Base-by-base conservation (phyloP, 2,113 vertebrate species). In the Apodemus sylvaticus region DNA sequence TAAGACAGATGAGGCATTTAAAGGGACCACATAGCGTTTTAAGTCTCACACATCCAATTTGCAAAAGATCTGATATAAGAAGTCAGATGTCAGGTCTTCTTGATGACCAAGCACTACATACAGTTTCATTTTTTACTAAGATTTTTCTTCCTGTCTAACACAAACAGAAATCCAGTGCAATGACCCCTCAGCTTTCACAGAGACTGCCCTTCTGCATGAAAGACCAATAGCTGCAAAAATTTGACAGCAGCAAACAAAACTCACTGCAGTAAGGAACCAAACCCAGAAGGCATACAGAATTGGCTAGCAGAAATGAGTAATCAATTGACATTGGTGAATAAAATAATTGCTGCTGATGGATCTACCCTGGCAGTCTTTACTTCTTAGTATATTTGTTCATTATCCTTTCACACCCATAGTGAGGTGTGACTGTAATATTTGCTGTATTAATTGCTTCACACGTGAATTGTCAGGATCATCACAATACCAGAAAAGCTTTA, bases 271-370 rank as follows among this genome's bases (percentile, higher is more conserved):
- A 62, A 85, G n/a, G 86, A 89, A 73, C 51, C 36, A n/a, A 88
- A 78, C 55, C 89, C 66, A 73, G 53, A 96, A 48, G 39, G 93
- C 77, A 77, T 95, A 78, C 77, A 96, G 86, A 96, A 87, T 93
- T 95, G 96, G 70, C 81, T 93, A 55, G 7, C 86, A 45, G 39
- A 24, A 58, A 96, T 95, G 94, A 94, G 71, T 96, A 95, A 97
- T 97, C 77, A 86, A 7, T 51, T 89, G 92, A 93, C 93, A 92
- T 83, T 91, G 68, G 93, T 89, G 91, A 94, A 95, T n/a, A 97
- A 96, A 62, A 3, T 87, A 93, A 92, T 94, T 93, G 58, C 60
- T 20, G 83, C 83, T 53, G 3, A 96, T 94, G 60, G 64, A 81
- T 64, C 88, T 51, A 51, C 45, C 42, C 51, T 64, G 79, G 16